Evolutionary conservation across 2,797 vertebrate species (phyloP), one percentile per base, ranked within the genome.

Genomic region (Microcaecilia unicolor): DNA sequence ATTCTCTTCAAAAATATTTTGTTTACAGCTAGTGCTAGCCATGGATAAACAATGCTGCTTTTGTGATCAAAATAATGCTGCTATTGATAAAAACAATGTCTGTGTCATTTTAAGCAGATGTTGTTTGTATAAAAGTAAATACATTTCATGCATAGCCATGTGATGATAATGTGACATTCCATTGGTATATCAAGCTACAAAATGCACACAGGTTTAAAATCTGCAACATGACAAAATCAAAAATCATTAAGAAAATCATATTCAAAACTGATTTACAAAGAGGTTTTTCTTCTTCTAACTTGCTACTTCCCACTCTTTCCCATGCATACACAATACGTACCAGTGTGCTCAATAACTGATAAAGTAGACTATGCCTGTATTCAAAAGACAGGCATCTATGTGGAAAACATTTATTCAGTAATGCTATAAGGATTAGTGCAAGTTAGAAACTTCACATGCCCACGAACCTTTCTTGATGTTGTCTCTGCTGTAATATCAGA

Each of bases 131-230:
- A 85, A 85, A n/a, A 90, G 74, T 83, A 80, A 85, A 92, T 92
- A 82, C 66, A 92, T 93, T 92, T 92, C 85, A 94, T 72, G 71
- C 81, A 74, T 76, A 62, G 60, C 77, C 93, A 93, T 96, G 93
- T 98, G 93, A 98, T 80, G 69, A 80, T 52, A 91, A 89, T 88
- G 90, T 97, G 92, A 98, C 88, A 83, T 88, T 90, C 86, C 81
- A 48, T 64, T 59, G 67, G 78, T 55, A 64, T 64, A 64, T 64
- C 61, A 62, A 71, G 69, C 66, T 72, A 81, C 55, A 79, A 73
- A 87, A 76, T 52, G 73, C 75, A 77, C 76, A 78, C 77, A 81
- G 76, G 74, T 77, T 74, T 74, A 47, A 66, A 68, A 64, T 51
- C 50, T 64, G 67, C 37, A 80, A 87, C 84, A 70, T 80, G 87